Conservation (phyloP, 2,113 vertebrate genomes). For the Onychostoma macrolepis region DNA sequence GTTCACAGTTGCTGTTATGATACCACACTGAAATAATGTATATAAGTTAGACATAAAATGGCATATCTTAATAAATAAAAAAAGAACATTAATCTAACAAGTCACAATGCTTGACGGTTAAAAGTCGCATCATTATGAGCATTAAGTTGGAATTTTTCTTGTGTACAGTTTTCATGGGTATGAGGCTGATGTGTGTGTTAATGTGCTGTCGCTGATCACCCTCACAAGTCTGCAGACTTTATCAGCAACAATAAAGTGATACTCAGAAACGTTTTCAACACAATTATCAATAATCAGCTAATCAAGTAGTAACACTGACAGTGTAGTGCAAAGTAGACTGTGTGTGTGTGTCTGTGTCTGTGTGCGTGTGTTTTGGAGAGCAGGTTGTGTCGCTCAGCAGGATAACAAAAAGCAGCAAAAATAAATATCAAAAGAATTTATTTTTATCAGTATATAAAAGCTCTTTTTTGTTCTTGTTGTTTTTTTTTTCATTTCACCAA, state of each 20-base stretch:
- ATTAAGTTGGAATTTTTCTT: slow-evolving; percentile 46
- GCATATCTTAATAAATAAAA: slow-evolving; percentile 53
- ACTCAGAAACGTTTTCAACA: slow-evolving; percentile 50
- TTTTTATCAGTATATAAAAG: slow-evolving; percentile 97
- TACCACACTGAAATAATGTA: slow-evolving; percentile 71
- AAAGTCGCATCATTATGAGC: slow-evolving; percentile 45
- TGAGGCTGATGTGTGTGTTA: slow-evolving; percentile 55
- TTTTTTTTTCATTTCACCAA: slow-evolving; percentile 87
- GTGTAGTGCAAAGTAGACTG: slow-evolving; percentile 98
- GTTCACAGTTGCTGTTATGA: slow-evolving; percentile 78
- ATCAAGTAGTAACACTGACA: slow-evolving; percentile 99
- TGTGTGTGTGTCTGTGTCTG: slow-evolving; percentile 78
- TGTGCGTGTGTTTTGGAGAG: slow-evolving; percentile 83
- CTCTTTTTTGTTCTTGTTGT: slow-evolving; percentile 73
- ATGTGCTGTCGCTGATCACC: slow-evolving; percentile 47
- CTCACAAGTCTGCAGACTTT: slow-evolving; percentile 17
- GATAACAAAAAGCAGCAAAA: slow-evolving; percentile 98
- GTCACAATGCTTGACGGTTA: slow-evolving; percentile 43
- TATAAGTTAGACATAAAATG: slow-evolving; percentile 65
- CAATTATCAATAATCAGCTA: slow-evolving; percentile 73
- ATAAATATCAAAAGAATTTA: slow-evolving; percentile 98
- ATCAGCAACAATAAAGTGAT: slow-evolving; percentile 46
- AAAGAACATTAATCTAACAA: slow-evolving; percentile 51
- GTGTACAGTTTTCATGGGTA: slow-evolving; percentile 41
- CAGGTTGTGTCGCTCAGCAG: slow-evolving; percentile 97